phyloP scores from a whole-genome alignment of 2,797 vertebrate species.

The Takifugu ocellatus region DNA sequence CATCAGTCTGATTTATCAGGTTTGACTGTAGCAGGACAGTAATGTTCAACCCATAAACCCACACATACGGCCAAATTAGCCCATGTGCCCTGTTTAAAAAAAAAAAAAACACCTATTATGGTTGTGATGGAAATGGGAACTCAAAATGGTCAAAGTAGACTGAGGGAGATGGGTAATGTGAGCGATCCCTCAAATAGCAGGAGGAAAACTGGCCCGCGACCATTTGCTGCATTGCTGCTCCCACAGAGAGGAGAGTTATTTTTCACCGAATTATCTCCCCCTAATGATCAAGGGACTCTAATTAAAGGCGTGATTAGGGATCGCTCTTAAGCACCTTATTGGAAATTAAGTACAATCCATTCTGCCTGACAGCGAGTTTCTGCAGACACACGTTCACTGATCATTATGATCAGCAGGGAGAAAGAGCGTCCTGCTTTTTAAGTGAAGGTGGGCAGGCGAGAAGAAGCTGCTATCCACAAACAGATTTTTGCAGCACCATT shows the following conservation, averaged over 20 bases:
- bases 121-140: too few relatives aligned
- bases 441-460: conserved; percentile 40
- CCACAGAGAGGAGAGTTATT: conserved; percentile 65
- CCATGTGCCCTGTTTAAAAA: too few relatives aligned
- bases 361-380: conserved; percentile 68
- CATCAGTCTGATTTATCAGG: too few relatives aligned
- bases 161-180: too few relatives aligned
- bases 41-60: too few relatives aligned
- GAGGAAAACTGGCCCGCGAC: conserved; percentile 30
- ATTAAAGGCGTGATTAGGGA: conserved; percentile 82
- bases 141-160: too few relatives aligned
- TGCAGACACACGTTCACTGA: conserved; percentile 70
- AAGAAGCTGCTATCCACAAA: conserved; percentile 19
- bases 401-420: conserved; percentile 48
- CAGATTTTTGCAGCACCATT: conserved; percentile 3
- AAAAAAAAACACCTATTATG: too few relatives aligned
- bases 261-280: conserved; percentile 76
- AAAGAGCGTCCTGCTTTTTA: conserved; percentile 35
- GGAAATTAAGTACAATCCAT: conserved; percentile 81
- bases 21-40: too few relatives aligned
- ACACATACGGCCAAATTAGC: too few relatives aligned
- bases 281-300: conserved; percentile 80
- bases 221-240: conserved; percentile 53
- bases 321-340: conserved; percentile 80
- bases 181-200: too few relatives aligned